Evolutionary conservation across 2,888 invertebrate genomes (phyloP).

Genomic region (Rotaria socialis): DNA sequence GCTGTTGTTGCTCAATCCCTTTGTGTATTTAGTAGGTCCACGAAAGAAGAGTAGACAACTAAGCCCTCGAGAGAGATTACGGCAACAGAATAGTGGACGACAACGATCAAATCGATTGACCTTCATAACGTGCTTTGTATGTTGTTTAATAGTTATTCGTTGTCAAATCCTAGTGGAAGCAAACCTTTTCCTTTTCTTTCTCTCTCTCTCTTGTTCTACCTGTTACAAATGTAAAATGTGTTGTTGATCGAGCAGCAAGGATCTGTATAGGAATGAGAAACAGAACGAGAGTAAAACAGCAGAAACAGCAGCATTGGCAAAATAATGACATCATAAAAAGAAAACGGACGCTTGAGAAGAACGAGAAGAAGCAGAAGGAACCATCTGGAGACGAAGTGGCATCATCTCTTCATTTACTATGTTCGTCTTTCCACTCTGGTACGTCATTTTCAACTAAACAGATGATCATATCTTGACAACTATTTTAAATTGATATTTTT

Average conservation of each 20-base stretch:
- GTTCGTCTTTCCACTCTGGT: slow-evolving; percentile 34
- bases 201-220: neutral
- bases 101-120: slow-evolving; percentile 16
- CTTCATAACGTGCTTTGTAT: neutral
- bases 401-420: neutral
- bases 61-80: neutral
- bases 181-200: neutral
- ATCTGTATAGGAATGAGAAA: slow-evolving; percentile 23
- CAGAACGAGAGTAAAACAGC: neutral
- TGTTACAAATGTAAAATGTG: neutral
- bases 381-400: neutral
- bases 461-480: neutral
- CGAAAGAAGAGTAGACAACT: slow-evolving; percentile 1
- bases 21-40: slow-evolving; percentile 16
- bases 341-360: neutral
- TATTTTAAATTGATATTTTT: neutral
- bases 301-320: neutral
- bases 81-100: slow-evolving; percentile 23
- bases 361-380: neutral
- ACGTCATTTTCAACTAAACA: neutral
- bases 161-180: neutral
- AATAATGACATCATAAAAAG: slow-evolving; percentile 33
- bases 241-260: slow-evolving; percentile 2
- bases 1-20: slow-evolving; percentile 13
- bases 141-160: neutral